These are phyloP conservation scores for Acanthis flammea DNA, from an alignment of 2,797 vertebrate genomes.

Conservation along the genomic window DNA sequence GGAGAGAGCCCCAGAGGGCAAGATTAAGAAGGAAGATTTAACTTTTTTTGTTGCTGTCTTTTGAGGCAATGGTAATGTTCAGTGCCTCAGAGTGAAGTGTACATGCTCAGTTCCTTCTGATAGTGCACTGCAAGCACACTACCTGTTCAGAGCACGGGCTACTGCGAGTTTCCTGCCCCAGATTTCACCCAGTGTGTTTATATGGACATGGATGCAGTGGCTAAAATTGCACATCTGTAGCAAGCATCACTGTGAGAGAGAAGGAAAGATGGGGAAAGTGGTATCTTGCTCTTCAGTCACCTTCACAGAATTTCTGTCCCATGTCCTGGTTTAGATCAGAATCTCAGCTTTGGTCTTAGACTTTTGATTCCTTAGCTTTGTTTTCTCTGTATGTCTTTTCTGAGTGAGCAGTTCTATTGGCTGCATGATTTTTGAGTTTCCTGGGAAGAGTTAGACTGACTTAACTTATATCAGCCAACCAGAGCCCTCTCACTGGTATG, in stretches of 20 bases:
- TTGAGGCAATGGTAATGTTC: not conserved
- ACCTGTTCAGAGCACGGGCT: not conserved
- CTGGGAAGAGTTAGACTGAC: not conserved
- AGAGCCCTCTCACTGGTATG: not conserved
- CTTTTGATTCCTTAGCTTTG: not conserved
- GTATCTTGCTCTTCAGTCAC: not conserved
- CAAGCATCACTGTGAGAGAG: accelerated
- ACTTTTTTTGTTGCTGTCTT: not conserved
- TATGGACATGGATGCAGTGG: not conserved
- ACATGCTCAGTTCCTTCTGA: not conserved
- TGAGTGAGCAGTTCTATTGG: not conserved
- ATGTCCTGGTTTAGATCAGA: not conserved
- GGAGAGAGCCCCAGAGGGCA: not conserved
- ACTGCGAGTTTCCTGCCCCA: not conserved
- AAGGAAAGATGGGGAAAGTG: not conserved
- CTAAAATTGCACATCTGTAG: not conserved
- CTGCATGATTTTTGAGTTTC: not conserved
- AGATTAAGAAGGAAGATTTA: not conserved
- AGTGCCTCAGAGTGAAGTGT: not conserved
- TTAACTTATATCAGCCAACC: not conserved
- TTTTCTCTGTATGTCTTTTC: not conserved
- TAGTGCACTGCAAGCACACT: not conserved
- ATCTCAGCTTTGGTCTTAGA: not conserved
- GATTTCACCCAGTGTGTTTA: not conserved
- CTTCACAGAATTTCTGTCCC: not conserved